Conservation (phyloP, 2,113 vertebrate genomes). For the Neopipo cinnamomea region DNA sequence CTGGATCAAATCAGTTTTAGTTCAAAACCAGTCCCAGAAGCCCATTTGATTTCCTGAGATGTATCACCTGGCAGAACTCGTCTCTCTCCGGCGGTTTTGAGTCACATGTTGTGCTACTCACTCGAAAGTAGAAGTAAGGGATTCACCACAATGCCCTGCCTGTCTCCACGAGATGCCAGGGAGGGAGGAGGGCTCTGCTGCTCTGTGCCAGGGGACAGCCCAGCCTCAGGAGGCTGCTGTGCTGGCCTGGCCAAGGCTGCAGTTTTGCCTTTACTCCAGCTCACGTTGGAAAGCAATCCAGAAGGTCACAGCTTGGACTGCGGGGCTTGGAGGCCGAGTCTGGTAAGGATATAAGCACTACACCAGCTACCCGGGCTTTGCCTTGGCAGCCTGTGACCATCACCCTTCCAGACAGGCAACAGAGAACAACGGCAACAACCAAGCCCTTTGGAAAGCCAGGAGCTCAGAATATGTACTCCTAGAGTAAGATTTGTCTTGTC, state of each 20-base stretch:
- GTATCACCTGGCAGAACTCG: background rate
- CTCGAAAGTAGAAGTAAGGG: background rate
- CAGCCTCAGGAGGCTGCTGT: background rate
- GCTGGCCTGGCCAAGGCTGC: background rate
- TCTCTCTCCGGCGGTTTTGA: background rate
- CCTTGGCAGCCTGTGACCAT: background rate
- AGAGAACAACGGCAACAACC: background rate
- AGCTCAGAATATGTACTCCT: background rate
- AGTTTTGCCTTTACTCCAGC: background rate
- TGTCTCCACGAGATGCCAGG: background rate
- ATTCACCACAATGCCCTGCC: background rate
- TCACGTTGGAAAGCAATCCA: background rate
- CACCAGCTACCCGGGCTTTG: background rate
- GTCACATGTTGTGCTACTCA: background rate
- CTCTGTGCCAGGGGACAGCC: fast-evolving
- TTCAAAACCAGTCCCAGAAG: background rate
- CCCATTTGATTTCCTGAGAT: background rate
- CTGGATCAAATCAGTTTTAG: background rate
- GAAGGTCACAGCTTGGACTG: background rate
- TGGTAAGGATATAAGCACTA: background rate
- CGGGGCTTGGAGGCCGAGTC: background rate
- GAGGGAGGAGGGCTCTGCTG: background rate
- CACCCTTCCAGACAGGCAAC: background rate
- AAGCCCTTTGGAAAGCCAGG: background rate
- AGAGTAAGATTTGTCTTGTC: background rate